phyloP scores from a whole-genome alignment of 2,797 vertebrate species.

The Eospalax fontanierii region DNA sequence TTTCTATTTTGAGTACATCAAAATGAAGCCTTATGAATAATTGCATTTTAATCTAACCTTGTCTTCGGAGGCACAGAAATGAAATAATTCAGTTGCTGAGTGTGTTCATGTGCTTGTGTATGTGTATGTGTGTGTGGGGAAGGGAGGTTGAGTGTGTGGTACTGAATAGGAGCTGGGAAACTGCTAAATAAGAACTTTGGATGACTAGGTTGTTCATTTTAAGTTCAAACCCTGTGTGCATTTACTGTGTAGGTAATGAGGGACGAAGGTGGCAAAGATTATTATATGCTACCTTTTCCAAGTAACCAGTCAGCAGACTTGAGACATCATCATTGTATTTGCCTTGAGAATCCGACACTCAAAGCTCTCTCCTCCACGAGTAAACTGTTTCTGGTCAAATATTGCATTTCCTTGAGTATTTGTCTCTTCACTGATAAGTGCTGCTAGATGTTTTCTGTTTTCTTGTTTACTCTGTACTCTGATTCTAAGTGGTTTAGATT shows the following conservation, averaged over 20 bases:
- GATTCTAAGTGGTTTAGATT: conserved; percentile 25
- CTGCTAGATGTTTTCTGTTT: conserved; percentile 55
- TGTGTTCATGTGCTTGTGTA: background rate
- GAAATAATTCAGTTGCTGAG: background rate
- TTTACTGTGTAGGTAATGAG: background rate
- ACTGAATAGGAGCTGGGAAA: background rate
- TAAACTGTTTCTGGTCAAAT: conserved; percentile 58
- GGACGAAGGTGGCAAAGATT: background rate
- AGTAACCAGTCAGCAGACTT: conserved; percentile 43
- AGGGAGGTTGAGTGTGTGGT: background rate
- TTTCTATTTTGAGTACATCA: conserved; percentile 56
- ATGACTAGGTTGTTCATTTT: background rate
- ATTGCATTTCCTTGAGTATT: conserved; percentile 38
- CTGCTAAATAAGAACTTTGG: background rate
- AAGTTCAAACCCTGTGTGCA: background rate
- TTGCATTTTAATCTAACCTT: conserved; percentile 57
- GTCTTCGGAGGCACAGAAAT: conserved; percentile 55
- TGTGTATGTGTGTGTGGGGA: background rate
- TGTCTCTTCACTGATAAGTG: conserved; percentile 11
- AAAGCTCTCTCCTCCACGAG: background rate
- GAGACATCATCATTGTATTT: conserved; percentile 38
- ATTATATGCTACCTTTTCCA: conserved; percentile 32
- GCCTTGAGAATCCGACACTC: conserved; percentile 16
- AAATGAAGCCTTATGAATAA: conserved; percentile 41
- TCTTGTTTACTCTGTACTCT: conserved; percentile 59